Evolutionary conservation across 2,113 vertebrate species (phyloP), one percentile per base, ranked within the genome.

Genomic region (Pogona vitticeps): DNA sequence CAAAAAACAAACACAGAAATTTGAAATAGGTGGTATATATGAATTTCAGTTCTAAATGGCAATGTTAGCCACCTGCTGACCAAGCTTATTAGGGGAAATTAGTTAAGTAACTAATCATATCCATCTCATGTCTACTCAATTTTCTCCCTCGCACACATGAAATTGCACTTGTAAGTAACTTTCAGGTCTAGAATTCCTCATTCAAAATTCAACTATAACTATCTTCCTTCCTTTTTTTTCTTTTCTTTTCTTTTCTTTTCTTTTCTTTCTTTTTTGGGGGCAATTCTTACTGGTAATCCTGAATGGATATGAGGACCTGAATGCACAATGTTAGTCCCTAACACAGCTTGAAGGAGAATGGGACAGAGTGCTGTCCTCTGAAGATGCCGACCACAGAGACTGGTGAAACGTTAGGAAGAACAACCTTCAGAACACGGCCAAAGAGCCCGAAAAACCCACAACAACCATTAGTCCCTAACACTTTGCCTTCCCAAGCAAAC

Each of bases 41-140:
- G 38, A 10, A 83, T 14, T 20, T 88, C 42, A 40, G 2, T 73
- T 86, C 77, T 71, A 26, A 88, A 77, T 88, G 80, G 68, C 3
- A 58, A 26, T 18, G 21, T 80, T 81, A 33, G 82, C 36, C 2
- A 77, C 76, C 63, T 42, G 52, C 2, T 58, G 71, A 68, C 10
- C 15, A 38, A 20, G 8, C 73, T 63, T 70, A 63, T 33, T 63
- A 26, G 21, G 21, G 38, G 6, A 56, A 26, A 33, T 72, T 6
- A 20, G 18, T 75, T 63, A 33, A 80, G 63, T 56, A 70, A 78
- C n/a, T n/a, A 56, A 18, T 17, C 14, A 59, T 73, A 79, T 71
- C 65, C 17, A 59, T 71, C 76, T 31, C 28, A 10, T 21, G 52
- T 63, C 77, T 80, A 42, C 23, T 12, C 23, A 17, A 7, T 46